Conservation (phyloP, 1,140 invertebrate species). For the Samia ricini region DNA sequence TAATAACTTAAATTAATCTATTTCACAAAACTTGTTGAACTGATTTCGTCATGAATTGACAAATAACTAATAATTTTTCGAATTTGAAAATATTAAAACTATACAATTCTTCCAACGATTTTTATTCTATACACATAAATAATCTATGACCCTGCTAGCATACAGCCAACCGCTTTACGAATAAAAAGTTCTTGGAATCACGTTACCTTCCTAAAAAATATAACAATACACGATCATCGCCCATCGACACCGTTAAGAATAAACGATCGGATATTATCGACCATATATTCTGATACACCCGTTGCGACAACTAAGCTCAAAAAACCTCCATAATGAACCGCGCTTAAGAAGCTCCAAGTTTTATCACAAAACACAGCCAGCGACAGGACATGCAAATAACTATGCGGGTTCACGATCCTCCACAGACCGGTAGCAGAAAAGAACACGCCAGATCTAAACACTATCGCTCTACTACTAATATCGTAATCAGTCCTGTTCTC, state of each 20-base stretch:
- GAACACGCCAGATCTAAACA: conserved; percentile 83
- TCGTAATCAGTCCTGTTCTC: conserved; percentile 80
- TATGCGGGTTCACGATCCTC: conserved; percentile 89
- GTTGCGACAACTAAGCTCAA: conserved; percentile 47
- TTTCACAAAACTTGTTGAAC: no score
- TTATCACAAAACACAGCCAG: conserved; percentile 90
- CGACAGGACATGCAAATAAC: conserved; percentile 85
- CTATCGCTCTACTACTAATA: conserved; percentile 76
- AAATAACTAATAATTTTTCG: not conserved
- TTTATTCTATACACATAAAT: not conserved
- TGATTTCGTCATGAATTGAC: not conserved
- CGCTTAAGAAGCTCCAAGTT: conserved; percentile 83
- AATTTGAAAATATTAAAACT: no score
- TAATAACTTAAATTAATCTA: no score
- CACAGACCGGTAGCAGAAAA: conserved; percentile 86
- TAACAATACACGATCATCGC: conserved; percentile 9
- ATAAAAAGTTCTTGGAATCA: not conserved
- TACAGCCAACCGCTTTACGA: not conserved
- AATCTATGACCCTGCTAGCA: not conserved
- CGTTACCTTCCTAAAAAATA: not conserved
- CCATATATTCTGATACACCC: conserved; percentile 54
- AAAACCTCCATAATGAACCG: conserved; percentile 80
- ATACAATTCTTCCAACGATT: no score
- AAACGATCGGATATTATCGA: conserved; percentile 41
- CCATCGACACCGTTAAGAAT: conserved; percentile 35